These are phyloP conservation scores for Rhabdophis nuchalis DNA, from an alignment of 2,797 vertebrate genomes.

Conservation along the genomic window DNA sequence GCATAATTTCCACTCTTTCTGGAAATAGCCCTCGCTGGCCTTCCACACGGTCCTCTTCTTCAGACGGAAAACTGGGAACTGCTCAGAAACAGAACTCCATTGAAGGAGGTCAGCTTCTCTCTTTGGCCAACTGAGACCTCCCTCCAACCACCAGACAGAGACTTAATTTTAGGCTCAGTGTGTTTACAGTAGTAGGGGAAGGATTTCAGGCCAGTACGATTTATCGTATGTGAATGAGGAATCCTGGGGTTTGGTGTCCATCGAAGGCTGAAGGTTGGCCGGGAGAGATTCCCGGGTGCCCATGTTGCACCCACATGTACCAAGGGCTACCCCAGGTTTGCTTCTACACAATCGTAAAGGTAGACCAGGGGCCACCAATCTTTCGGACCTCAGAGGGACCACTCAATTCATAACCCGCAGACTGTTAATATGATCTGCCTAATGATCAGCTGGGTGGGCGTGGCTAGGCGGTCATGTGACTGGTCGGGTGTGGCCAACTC, in stretches of 20 bases:
- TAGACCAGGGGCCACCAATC: not conserved
- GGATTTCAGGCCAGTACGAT: constrained; percentile 52
- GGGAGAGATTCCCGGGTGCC: not conserved
- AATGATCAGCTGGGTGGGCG: too few relatives aligned
- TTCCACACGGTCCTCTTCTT: constrained; percentile 47
- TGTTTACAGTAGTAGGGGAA: constrained; percentile 48
- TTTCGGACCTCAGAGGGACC: too few relatives aligned
- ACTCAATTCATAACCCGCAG: too few relatives aligned
- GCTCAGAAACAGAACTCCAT: constrained; percentile 50
- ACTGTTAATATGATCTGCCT: too few relatives aligned
- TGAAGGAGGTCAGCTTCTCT: constrained; percentile 37
- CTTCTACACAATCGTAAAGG: not conserved
- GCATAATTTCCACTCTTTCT: constrained; percentile 52
- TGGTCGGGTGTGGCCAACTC: too few relatives aligned
- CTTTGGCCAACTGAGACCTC: constrained; percentile 10
- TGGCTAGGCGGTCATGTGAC: too few relatives aligned
- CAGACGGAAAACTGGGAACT: constrained; percentile 5
- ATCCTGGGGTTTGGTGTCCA: constrained; percentile 21
- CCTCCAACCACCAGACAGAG: not conserved
- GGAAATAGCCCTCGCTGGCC: constrained; percentile 61
- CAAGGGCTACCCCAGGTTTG: not conserved
- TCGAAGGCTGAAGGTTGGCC: constrained; percentile 26
- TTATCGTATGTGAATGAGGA: constrained; percentile 50
- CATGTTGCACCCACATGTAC: not conserved
- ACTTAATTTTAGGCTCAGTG: constrained; percentile 60